These are phyloP conservation scores for Conger conger DNA, from an alignment of 2,113 vertebrate genomes.

Conservation along the genomic window DNA sequence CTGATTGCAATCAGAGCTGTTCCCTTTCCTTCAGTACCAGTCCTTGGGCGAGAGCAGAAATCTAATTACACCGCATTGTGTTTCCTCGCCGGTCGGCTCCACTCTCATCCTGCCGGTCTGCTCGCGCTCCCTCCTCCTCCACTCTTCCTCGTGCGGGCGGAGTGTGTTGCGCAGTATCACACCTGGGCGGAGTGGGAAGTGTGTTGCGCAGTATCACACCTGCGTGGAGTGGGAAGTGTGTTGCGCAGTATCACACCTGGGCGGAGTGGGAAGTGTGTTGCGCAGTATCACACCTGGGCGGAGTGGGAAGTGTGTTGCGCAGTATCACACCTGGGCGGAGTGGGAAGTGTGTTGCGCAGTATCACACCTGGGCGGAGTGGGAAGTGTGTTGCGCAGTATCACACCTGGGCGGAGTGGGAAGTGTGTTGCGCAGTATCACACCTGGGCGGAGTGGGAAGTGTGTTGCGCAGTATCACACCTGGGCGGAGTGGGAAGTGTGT, in stretches of 20 bases:
- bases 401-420: neutral
- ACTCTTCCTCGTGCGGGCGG: neutral
- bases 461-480: neutral
- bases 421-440: no score
- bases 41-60: slow-evolving; percentile 44
- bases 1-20: slow-evolving; percentile 62
- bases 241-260: neutral
- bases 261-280: no score
- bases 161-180: neutral
- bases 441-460: neutral
- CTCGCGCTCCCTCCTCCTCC: no score
- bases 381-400: no score
- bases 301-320: no score
- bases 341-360: no score
- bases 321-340: neutral
- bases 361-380: neutral
- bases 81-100: slow-evolving; percentile 46
- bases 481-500: neutral
- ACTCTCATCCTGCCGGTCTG: neutral
- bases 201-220: neutral
- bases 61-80: slow-evolving; percentile 59
- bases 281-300: no score
- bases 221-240: neutral
- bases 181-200: neutral
- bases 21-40: slow-evolving; percentile 40